A percentile compares a stretch with the other conserved stretches of the same genome.
phyloP scores from a whole-genome alignment of 1,140 invertebrate genomes.

The Chironomus tepperi region DNA sequence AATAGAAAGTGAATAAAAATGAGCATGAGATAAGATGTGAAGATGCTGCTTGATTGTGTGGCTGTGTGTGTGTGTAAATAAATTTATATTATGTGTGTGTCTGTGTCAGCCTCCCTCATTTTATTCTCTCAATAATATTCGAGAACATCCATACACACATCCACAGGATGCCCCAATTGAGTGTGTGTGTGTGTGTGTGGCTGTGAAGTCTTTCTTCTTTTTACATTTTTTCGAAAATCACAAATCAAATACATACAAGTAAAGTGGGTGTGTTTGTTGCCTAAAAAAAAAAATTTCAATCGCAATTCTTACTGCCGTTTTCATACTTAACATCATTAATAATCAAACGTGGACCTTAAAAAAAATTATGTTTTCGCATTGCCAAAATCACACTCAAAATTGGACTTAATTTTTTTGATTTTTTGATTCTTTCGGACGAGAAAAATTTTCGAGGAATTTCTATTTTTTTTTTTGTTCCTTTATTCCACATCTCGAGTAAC shows the following conservation, averaged over 20 bases:
- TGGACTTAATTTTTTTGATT: too few species aligned
- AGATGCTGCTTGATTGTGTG: too few species aligned
- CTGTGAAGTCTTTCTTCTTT: neutral
- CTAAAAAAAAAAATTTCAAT: slow-evolving; percentile 17
- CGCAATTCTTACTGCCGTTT: neutral
- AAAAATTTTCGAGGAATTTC: too few species aligned
- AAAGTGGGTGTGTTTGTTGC: slow-evolving; percentile 23
- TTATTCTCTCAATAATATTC: neutral
- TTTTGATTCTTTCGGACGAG: too few species aligned
- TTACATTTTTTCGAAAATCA: slow-evolving; percentile 18
- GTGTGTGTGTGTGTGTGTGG: neutral
- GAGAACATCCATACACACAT: neutral
- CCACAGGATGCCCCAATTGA: neutral
- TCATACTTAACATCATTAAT: too few species aligned
- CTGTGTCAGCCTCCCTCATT: neutral
- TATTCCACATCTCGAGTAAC: too few species aligned
- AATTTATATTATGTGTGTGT: neutral
- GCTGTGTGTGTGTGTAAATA: neutral
- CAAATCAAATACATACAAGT: slow-evolving; percentile 21
- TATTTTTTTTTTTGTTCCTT: too few species aligned
- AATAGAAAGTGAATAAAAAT: neutral
- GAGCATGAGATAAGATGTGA: too few species aligned
- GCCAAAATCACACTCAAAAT: too few species aligned
- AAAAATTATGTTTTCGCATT: too few species aligned
- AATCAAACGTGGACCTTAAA: too few species aligned